Conservation (phyloP, 2,113 vertebrate species). For the Labeo rohita region DNA sequence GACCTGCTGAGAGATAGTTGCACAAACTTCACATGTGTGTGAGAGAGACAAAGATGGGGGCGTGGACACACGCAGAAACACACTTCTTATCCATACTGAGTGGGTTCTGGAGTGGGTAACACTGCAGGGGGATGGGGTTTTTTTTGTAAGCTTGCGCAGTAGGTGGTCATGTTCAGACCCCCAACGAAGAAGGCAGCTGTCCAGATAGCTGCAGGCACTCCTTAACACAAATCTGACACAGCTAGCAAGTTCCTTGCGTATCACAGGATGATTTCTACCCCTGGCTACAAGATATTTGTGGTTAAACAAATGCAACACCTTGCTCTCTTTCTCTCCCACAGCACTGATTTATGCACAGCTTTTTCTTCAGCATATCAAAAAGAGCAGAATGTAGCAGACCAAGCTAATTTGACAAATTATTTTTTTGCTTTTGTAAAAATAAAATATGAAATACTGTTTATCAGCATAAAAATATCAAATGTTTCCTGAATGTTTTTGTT, state of each 20-base stretch:
- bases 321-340: neutral
- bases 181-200: conserved; percentile 50
- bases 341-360: neutral
- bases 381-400: neutral
- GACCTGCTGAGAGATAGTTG: conserved; percentile 41
- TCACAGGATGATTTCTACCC: conserved; percentile 13
- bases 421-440: neutral
- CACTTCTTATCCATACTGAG: conserved; percentile 10
- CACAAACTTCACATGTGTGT: conserved; percentile 16
- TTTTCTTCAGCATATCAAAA: neutral
- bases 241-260: neutral
- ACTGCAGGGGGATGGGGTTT: conserved; percentile 3
- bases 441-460: neutral
- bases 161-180: conserved; percentile 37
- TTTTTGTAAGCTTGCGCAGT: conserved; percentile 20
- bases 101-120: conserved; percentile 7
- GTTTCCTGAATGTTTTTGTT: neutral
- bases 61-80: conserved; percentile 23
- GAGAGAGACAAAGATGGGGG: neutral
- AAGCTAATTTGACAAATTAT: neutral
- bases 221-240: conserved; percentile 35
- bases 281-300: neutral
- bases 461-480: neutral
- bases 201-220: conserved; percentile 38
- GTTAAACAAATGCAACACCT: neutral